Conservation (phyloP, 2,113 vertebrate genomes). For the Choloepus hoffmanni region DNA sequence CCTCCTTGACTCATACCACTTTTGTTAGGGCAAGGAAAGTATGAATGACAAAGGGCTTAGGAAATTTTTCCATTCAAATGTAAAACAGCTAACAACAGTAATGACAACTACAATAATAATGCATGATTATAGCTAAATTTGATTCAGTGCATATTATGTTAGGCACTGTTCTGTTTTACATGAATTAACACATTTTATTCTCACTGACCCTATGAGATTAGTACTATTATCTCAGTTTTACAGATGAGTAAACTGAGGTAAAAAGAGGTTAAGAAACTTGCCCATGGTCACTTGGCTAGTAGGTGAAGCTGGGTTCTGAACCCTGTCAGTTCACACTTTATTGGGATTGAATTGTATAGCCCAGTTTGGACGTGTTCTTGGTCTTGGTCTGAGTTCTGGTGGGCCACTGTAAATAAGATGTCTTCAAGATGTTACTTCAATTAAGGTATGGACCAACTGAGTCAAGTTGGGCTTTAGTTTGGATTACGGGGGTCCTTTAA, state of each 20-base stretch:
- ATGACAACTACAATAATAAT: neutral
- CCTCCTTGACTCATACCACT: neutral
- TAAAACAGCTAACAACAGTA: neutral
- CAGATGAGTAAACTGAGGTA: conserved; percentile 10
- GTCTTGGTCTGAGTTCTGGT: too few relatives aligned
- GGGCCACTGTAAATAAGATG: too few relatives aligned
- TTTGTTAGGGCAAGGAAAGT: neutral
- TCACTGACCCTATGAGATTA: neutral
- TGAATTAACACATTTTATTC: conserved; percentile 39
- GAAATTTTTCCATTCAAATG: neutral
- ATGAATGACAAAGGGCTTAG: neutral
- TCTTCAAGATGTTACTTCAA: too few relatives aligned
- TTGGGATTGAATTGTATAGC: too few relatives aligned
- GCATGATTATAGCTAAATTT: neutral
- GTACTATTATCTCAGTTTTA: neutral
- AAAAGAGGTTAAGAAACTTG: neutral
- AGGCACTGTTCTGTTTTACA: neutral
- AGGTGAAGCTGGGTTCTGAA: neutral
- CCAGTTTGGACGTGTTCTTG: too few relatives aligned
- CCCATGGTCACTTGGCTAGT: neutral
- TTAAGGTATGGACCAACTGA: too few relatives aligned
- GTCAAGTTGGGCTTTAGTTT: too few relatives aligned
- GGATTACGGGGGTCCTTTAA: too few relatives aligned
- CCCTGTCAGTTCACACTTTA: neutral
- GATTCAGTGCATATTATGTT: neutral